Conservation (phyloP, 2,113 vertebrate genomes). For the Chlorodrepanis virens region DNA sequence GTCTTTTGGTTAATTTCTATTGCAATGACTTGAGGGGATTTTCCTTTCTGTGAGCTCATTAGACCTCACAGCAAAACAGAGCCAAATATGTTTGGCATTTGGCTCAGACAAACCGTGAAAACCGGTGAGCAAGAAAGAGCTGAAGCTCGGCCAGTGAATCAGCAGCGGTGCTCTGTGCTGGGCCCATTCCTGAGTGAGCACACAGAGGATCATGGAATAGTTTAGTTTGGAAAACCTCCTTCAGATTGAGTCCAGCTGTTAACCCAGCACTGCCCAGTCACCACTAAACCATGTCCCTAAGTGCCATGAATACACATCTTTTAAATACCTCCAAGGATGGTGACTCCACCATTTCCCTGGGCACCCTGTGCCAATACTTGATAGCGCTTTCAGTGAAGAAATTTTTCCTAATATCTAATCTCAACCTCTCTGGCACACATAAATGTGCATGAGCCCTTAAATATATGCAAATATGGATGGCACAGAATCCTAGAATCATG, state of each 20-base stretch:
- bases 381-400: neutral
- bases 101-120: neutral
- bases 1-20: conserved; percentile 32
- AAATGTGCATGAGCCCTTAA: neutral
- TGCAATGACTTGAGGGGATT: conserved; percentile 23
- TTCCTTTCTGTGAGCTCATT: conserved; percentile 52
- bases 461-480: neutral
- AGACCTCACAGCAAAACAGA: neutral
- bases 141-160: conserved; percentile 3
- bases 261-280: neutral
- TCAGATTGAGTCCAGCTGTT: neutral
- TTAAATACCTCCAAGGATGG: neutral
- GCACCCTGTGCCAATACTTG: neutral
- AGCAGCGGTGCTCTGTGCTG: neutral
- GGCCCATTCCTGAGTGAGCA: neutral
- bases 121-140: accelerated
- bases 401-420: neutral
- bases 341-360: neutral
- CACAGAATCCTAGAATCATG: neutral
- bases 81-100: conserved; percentile 58
- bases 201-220: neutral
- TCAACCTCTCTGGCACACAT: neutral
- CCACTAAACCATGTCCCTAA: neutral
- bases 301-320: neutral
- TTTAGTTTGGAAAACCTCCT: neutral